A percentile compares a stretch with the other conserved stretches of the same genome.
These are phyloP conservation scores for Camponotus vicinus DNA, from an alignment of 1,140 invertebrate genomes.

Conservation along the genomic window DNA sequence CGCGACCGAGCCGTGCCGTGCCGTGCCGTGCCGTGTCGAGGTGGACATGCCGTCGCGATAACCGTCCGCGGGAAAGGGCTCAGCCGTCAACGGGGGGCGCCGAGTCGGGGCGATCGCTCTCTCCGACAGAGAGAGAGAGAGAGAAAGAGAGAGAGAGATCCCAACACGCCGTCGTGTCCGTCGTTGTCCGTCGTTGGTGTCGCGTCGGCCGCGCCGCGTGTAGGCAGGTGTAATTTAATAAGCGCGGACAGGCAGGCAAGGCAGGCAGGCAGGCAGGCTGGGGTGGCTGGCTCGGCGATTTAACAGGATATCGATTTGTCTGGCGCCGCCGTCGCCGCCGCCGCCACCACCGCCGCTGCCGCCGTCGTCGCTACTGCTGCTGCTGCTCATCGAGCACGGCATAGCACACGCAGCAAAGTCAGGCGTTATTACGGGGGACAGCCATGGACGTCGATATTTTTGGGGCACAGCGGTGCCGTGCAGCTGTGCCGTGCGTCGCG, in stretches of 20 bases:
- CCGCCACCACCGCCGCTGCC: constrained; percentile 11
- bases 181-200: constrained; percentile 6
- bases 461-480: constrained; percentile 79
- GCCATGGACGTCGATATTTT: constrained; percentile 85
- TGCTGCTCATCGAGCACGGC: neutral
- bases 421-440: constrained; percentile 70
- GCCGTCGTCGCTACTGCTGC: neutral
- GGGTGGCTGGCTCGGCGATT: constrained; percentile 78
- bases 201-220: constrained; percentile 51
- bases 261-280: constrained; percentile 71
- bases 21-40: constrained; percentile 39
- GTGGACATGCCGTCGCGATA: constrained; percentile 75
- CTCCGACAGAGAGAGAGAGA: too few species aligned
- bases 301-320: constrained; percentile 83
- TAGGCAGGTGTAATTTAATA: constrained; percentile 79
- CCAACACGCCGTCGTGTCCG: constrained; percentile 1
- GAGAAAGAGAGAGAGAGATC: neutral
- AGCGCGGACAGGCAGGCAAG: constrained; percentile 74
- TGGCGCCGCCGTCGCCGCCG: constrained; percentile 51
- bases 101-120: neutral
- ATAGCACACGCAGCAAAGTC: constrained; percentile 21
- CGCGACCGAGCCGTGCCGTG: constrained; percentile 60
- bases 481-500: constrained; percentile 70
- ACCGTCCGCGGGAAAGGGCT: constrained; percentile 36
- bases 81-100: constrained; percentile 18